Base-by-base conservation (phyloP, 2,797 vertebrate genomes). In the Anabacerthia variegaticeps region DNA sequence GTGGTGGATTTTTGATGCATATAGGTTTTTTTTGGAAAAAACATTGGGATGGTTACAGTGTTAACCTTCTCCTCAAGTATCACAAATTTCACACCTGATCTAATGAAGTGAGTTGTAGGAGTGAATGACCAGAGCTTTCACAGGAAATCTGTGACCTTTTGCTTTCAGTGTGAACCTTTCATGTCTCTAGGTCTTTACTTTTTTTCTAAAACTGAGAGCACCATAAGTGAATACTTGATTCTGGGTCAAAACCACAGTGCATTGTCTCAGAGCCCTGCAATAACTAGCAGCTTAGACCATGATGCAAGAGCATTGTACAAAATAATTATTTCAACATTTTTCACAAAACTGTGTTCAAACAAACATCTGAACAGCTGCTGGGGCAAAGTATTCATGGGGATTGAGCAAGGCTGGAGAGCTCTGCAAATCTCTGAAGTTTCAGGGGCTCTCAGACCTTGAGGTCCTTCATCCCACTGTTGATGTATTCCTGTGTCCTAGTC, bases 241-340 rank as follows among this genome's bases (percentile, higher is more conserved):
- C 67, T 79, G 59, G n/a, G 27, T 94, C 91, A 96, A 94, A 96
- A 91, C 89, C 94, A 23, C 85, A 81, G 55, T 9, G 10, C 62
- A 75, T 93, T 95, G 93, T 94, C 82, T 85, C 22, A 30, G 48
- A 84, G 62, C 54, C 65, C 34, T 37, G 19, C 69, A 92, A 54
- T 63, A 94, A 85, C 58, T 14, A 49, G 32, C 36, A 67, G 37
- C 84, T 89, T 36, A 92, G 85, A 91, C 85, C 41, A 46, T 92
- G 84, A 92, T 86, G 93, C 79, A 94, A 88, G 52, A 76, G 24
- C 74, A 90, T 92, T 56, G 28, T 48, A 49, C 27, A 63, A 63
- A 89, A 88, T 76, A 95, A 92, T 93, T 76, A 73, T 63, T 94
- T 88, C 85, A 91, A 37, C 39, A n/a, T 91, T 92, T 91, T 72